These are phyloP conservation scores for Papilio gigon DNA, from an alignment of 2,888 invertebrate genomes.

Conservation along the genomic window DNA sequence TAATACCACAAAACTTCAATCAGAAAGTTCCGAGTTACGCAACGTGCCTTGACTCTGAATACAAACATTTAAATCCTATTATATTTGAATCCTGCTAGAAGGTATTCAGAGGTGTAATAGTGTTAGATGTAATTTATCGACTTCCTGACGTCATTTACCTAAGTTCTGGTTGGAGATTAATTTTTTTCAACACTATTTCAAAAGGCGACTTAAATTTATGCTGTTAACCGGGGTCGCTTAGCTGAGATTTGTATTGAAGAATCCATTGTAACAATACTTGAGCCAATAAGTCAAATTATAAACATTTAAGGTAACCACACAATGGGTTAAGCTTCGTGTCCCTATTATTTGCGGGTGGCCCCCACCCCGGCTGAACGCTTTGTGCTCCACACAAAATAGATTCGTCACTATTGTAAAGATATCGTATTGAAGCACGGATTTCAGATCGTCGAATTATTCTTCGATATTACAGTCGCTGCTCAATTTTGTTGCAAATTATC, in stretches of 20 bases:
- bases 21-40: constrained; percentile 4
- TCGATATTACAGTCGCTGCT: constrained; percentile 45
- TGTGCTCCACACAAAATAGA: constrained; percentile 61
- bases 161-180: not conserved
- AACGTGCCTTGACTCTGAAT: not conserved
- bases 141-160: constrained; percentile 2
- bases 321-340: constrained; percentile 56
- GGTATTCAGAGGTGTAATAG: not conserved
- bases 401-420: constrained; percentile 66
- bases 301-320: constrained; percentile 59
- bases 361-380: constrained; percentile 56
- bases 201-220: constrained; percentile 28
- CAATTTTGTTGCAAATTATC: constrained; percentile 43
- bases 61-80: constrained; percentile 12
- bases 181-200: constrained; percentile 26
- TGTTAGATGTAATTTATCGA: constrained; percentile 19
- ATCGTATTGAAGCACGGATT: constrained; percentile 49
- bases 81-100: not conserved
- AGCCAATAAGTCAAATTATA: constrained; percentile 63
- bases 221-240: constrained; percentile 2
- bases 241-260: constrained; percentile 22
- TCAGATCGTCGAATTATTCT: constrained; percentile 46
- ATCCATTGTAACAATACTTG: constrained; percentile 37
- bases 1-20: not conserved
- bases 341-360: constrained; percentile 75